Percentiles rank a stretch among this genome's conserved stretches.
These are phyloP conservation scores for Drosophila pseudotakahashii DNA, from an alignment of 2,888 invertebrate genomes.

Conservation along the genomic window DNA sequence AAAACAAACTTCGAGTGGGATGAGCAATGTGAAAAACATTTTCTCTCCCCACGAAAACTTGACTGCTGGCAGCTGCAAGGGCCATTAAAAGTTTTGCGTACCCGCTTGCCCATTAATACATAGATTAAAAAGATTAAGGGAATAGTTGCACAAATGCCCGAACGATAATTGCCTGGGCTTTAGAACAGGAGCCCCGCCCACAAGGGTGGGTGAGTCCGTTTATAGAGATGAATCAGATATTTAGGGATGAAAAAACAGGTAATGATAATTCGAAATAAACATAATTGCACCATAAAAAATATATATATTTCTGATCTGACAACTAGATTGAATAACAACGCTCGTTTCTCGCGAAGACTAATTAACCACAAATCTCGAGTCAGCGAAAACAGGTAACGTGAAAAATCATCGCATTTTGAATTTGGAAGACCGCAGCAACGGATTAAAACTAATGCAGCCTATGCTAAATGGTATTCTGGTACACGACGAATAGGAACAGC, in stretches of 20 bases:
- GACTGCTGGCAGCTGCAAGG: constrained; percentile 67
- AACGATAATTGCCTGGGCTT: constrained; percentile 64
- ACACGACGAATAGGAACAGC: constrained; percentile 1
- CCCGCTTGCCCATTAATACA: constrained; percentile 56
- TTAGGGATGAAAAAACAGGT: neutral
- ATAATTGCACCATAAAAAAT: too few species aligned
- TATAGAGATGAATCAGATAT: constrained; percentile 10
- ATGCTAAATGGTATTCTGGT: neutral
- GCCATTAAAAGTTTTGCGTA: constrained; percentile 70
- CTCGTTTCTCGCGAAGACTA: neutral
- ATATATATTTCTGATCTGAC: neutral
- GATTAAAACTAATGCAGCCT: neutral
- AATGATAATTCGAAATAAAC: neutral
- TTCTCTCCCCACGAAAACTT: constrained; percentile 32
- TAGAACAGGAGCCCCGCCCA: constrained; percentile 13
- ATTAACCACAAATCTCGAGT: neutral
- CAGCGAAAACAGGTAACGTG: too few species aligned
- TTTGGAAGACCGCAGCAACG: too few species aligned
- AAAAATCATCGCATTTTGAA: constrained; percentile 2
- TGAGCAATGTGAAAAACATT: constrained; percentile 33
- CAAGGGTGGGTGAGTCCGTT: constrained; percentile 2
- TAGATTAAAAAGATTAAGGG: constrained; percentile 69
- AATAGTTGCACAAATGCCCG: constrained; percentile 74
- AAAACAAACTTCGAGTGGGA: constrained; percentile 36
- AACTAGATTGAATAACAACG: too few species aligned